Evolutionary conservation across 2,113 vertebrate species (phyloP).

Genomic region (Heterotis niloticus): DNA sequence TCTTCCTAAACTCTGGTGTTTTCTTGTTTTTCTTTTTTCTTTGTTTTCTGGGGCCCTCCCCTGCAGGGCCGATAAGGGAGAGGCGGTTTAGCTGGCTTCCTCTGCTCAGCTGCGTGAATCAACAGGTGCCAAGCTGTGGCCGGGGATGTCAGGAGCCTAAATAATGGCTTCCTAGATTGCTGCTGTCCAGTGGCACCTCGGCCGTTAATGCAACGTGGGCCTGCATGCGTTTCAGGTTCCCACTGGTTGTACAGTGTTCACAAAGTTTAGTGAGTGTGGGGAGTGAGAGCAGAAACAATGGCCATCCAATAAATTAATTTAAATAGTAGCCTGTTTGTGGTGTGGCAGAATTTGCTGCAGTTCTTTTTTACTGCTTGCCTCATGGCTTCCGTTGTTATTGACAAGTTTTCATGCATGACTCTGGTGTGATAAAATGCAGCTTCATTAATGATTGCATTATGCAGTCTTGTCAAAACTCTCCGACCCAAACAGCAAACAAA

Average conservation of each 20-base stretch:
- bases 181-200: slow-evolving; percentile 16
- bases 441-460: neutral
- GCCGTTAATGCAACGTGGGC: slow-evolving; percentile 2
- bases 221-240: neutral
- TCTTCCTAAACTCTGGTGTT: slow-evolving; percentile 57
- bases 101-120: slow-evolving; percentile 60
- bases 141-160: slow-evolving; percentile 45
- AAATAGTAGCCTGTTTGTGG: too few species aligned
- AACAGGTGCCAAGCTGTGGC: slow-evolving; percentile 57
- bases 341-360: neutral
- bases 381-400: neutral
- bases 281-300: neutral
- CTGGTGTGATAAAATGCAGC: too few species aligned
- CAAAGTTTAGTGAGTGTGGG: neutral
- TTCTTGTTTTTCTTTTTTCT: slow-evolving; percentile 30
- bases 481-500: neutral
- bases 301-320: neutral
- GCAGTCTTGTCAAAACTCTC: neutral
- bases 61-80: slow-evolving; percentile 53
- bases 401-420: neutral
- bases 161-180: slow-evolving; percentile 36
- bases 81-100: slow-evolving; percentile 71
- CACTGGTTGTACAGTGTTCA: neutral
- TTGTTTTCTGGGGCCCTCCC: slow-evolving; percentile 32
- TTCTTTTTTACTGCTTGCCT: neutral